Conservation (phyloP, 2,113 vertebrate genomes). For the Sturnus vulgaris region DNA sequence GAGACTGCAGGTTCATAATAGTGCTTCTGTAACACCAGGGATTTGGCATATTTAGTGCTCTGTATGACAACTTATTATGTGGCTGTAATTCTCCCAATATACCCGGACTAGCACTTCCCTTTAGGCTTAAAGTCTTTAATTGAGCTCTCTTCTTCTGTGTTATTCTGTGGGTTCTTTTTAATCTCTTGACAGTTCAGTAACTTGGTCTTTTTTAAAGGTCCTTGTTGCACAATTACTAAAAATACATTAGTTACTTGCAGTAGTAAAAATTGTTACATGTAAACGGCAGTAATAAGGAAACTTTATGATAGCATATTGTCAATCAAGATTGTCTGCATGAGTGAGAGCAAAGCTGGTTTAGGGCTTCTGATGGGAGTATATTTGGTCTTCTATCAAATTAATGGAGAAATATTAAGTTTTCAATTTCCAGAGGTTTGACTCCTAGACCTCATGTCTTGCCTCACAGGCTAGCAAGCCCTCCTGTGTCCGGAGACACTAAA, state of each 20-base stretch:
- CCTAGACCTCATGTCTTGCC: not conserved
- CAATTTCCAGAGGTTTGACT: not conserved
- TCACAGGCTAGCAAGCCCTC: not conserved
- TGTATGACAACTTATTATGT: not conserved
- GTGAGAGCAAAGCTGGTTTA: not conserved
- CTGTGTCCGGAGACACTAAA: not conserved
- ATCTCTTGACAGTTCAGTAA: not conserved
- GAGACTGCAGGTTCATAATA: not conserved
- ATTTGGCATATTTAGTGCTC: not conserved
- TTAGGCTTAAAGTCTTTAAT: not conserved
- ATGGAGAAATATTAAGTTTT: not conserved
- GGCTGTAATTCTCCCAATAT: not conserved
- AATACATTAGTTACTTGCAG: not conserved
- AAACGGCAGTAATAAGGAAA: not conserved
- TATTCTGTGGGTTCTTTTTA: not conserved
- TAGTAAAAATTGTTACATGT: not conserved
- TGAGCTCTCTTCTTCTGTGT: not conserved
- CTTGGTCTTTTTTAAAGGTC: not conserved
- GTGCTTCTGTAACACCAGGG: not conserved
- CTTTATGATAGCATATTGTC: not conserved
- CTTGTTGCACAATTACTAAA: not conserved
- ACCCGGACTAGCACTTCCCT: not conserved
- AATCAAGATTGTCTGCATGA: not conserved
- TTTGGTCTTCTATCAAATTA: not conserved
- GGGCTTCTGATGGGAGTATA: fast-evolving